Conservation (phyloP, 2,888 invertebrate species). For the Copidosoma aretas region DNA sequence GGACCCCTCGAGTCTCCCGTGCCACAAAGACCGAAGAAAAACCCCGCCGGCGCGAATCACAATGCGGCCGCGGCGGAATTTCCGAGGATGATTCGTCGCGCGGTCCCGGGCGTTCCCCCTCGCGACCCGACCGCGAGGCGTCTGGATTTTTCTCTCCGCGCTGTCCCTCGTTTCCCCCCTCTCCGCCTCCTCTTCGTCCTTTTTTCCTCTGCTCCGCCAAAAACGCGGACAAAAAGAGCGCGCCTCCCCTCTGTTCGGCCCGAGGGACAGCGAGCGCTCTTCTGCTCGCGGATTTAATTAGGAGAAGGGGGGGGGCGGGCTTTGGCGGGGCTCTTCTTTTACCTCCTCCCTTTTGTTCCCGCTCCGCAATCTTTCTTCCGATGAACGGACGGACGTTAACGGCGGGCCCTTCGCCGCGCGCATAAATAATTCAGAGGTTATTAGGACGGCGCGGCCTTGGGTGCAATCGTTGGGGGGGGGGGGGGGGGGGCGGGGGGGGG, state of each 20-base stretch:
- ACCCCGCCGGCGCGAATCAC: background rate
- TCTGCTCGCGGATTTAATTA: constrained; percentile 42
- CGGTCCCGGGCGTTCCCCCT: background rate
- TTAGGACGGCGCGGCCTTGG: constrained; percentile 31
- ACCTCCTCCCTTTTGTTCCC: background rate
- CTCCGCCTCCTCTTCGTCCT: background rate
- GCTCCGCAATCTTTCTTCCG: background rate
- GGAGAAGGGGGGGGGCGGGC: constrained; percentile 28
- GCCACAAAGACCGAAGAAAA: background rate
- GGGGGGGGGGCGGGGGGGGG: background rate
- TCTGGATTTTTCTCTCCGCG: constrained; percentile 7
- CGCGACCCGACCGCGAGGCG: background rate
- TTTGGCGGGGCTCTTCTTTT: constrained; percentile 16
- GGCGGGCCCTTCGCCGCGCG: constrained; percentile 5
- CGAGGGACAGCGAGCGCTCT: constrained; percentile 38
- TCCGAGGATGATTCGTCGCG: background rate
- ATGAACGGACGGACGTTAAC: constrained; percentile 22
- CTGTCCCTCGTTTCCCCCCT: constrained; percentile 16
- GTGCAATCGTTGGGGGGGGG: constrained; percentile 16
- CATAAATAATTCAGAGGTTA: constrained; percentile 38
- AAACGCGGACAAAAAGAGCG: constrained; percentile 20
- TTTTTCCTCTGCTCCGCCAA: constrained; percentile 23
- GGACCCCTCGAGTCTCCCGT: background rate
- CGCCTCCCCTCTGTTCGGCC: constrained; percentile 41
- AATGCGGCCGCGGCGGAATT: background rate